A percentile compares a stretch with the other conserved stretches of the same genome.
phyloP scores from a whole-genome alignment of 2,797 vertebrate genomes.

The Phyllotis vaccarum region DNA sequence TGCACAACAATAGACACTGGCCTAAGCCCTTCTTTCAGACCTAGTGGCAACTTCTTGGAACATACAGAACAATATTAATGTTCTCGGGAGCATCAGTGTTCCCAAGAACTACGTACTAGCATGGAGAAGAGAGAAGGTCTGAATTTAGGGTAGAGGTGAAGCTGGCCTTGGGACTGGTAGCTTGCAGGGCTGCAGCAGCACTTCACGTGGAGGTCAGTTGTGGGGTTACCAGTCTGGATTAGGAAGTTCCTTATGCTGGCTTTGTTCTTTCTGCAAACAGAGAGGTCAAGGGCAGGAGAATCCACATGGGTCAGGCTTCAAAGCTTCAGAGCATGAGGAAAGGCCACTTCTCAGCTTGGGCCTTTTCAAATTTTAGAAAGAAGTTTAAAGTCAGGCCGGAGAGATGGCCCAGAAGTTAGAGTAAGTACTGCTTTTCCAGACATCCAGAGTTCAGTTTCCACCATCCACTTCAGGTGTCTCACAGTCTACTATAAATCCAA shows the following conservation, averaged over 20 bases:
- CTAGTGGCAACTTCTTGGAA: background rate
- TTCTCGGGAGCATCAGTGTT: background rate
- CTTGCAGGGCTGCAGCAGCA: background rate
- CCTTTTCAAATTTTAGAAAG: background rate
- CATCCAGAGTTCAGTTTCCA: background rate
- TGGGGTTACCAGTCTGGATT: background rate
- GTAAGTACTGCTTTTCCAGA: background rate
- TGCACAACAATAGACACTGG: background rate
- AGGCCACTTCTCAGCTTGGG: background rate
- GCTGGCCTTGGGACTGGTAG: background rate
- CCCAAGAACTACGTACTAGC: no score
- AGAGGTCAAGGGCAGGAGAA: background rate
- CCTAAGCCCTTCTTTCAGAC: no score
- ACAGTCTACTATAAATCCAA: background rate
- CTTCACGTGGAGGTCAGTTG: background rate
- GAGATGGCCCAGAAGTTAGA: background rate
- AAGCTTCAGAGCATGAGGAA: background rate
- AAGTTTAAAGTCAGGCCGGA: background rate
- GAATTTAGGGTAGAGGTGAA: background rate
- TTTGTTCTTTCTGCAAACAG: no score
- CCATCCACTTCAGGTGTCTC: background rate
- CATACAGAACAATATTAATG: background rate
- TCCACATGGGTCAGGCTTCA: background rate
- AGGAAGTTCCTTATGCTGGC: background rate
- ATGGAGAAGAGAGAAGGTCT: background rate